Evolutionary conservation across 2,888 invertebrate species (phyloP), one percentile per base, ranked within the genome.

Genomic region (Athalia rosae): DNA sequence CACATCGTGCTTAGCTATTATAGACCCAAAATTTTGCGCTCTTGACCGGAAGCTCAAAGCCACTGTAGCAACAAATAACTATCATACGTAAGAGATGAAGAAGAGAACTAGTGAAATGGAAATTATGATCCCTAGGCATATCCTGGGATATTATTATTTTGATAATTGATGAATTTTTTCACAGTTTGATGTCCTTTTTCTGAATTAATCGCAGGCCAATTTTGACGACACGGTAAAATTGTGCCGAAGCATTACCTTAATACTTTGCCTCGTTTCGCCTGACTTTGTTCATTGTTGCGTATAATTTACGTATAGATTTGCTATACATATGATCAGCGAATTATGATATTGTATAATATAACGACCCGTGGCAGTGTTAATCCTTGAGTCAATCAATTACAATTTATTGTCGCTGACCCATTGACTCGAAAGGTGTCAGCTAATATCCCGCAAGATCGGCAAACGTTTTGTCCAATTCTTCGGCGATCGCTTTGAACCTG

Each of bases 401-500:
- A 71, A 71, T 4, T 58, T 58, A 47, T 61, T 11, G n/a, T 43
- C 74, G 74, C 74, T 74, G 74, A 61, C 48, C 28, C 28, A 13
- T 67, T 56, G 3, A 47, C 5, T 4, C 8, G 7, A 47, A 47
- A 45, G 28, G 8, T 4, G n/a, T 13, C 73, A 69, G 61, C 89
- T 94, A 97, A 91, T 97, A 97, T 87, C 96, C 98, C 89, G 96
- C 96, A 88, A 98, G 93, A 91, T 99, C 98, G 83, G 98, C 97
- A 91, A 98, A 98, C 81, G 98, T 98, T 91, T 96, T 95, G 92
- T 98, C 98, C 94, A 99, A 95, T 92, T 99, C 98, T 90, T 98
- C 98, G 86, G 98, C 98, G 91, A 99, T 98, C 84, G 95, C 95
- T 93, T 99, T 99, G 94, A 97, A 99, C 92, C 97, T 97, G 93